phyloP scores from a whole-genome alignment of 2,888 invertebrate genomes.

The Hypselothyrea guttata region DNA sequence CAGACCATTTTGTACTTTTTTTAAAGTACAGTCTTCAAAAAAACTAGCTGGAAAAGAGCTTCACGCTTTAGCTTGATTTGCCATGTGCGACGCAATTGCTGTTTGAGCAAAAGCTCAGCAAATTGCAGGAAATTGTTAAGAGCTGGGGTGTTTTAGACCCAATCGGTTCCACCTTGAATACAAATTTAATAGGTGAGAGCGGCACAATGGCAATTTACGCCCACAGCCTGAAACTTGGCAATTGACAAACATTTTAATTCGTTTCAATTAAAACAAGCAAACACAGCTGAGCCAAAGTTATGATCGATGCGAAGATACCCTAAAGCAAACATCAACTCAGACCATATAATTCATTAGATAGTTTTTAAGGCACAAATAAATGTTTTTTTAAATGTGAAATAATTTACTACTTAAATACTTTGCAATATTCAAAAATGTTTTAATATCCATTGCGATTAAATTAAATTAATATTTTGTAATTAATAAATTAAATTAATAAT shows the following conservation, averaged over 20 bases:
- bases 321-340: too few relatives aligned
- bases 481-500: too few relatives aligned
- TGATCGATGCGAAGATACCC: too few relatives aligned
- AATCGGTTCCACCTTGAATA: constrained; percentile 65
- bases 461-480: too few relatives aligned
- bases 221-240: constrained; percentile 6
- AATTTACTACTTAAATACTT: too few relatives aligned
- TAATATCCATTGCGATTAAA: too few relatives aligned
- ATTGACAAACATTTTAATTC: constrained; percentile 58
- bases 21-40: too few relatives aligned
- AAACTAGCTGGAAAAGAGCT: constrained; percentile 27
- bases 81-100: constrained; percentile 48
- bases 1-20: too few relatives aligned
- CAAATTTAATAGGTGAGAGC: constrained; percentile 50
- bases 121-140: constrained; percentile 57
- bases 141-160: constrained; percentile 11
- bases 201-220: constrained; percentile 7
- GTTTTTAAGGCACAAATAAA: too few relatives aligned
- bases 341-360: too few relatives aligned
- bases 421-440: too few relatives aligned
- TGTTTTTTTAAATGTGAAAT: too few relatives aligned
- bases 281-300: not conserved
- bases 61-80: constrained; percentile 52
- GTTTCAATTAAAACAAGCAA: constrained; percentile 44
- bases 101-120: constrained; percentile 45